Percentiles rank a stretch among this genome's conserved stretches.
phyloP scores from a whole-genome alignment of 2,888 invertebrate genomes.

The Lasioglossum oenotherae region DNA sequence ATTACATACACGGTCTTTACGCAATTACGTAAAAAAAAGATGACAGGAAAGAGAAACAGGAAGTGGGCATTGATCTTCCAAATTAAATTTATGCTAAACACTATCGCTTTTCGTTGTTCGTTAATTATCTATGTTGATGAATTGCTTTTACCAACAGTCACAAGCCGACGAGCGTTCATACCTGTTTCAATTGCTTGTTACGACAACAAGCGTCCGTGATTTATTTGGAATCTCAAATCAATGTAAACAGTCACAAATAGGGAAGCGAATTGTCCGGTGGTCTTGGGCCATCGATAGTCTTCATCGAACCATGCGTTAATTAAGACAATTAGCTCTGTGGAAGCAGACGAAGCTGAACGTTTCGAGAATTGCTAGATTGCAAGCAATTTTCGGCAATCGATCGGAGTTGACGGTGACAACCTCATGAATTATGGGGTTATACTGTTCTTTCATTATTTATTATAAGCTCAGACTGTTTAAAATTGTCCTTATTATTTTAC shows the following conservation, averaged over 20 bases:
- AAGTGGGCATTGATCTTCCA: background rate
- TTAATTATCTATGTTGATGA: background rate
- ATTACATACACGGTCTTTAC: no score
- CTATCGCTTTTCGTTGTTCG: background rate
- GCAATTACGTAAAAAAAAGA: background rate
- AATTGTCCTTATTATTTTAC: background rate
- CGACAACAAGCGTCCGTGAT: background rate
- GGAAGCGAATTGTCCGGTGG: background rate
- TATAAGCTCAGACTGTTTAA: background rate
- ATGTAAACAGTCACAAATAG: background rate
- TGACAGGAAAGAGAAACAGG: background rate
- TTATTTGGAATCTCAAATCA: constrained; percentile 1
- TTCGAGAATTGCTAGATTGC: background rate
- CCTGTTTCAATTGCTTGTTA: background rate
- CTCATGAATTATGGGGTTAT: background rate
- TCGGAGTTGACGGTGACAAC: background rate
- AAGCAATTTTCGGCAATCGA: background rate
- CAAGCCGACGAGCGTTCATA: background rate
- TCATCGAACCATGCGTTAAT: background rate
- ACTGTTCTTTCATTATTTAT: background rate
- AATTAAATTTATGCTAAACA: background rate
- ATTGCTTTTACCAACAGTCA: background rate
- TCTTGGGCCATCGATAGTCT: background rate
- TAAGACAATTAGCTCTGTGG: background rate
- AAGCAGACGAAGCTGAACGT: background rate